Evolutionary conservation across 2,113 vertebrate genomes (phyloP).

Genomic region (Deroptyus accipitrinus): DNA sequence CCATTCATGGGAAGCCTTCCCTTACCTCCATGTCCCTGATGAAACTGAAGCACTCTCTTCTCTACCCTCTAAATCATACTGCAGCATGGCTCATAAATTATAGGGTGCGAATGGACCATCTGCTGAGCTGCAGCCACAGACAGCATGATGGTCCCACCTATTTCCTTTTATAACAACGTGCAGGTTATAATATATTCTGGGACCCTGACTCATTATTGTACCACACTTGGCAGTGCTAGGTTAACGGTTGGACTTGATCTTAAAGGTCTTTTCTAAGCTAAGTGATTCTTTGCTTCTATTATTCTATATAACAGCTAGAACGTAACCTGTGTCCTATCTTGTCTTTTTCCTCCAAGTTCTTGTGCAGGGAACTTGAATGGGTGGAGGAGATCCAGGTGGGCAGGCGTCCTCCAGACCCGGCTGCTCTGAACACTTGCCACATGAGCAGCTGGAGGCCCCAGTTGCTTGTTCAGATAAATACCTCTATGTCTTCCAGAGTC

Average conservation of each 20-base stretch:
- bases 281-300: not conserved
- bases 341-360: not conserved
- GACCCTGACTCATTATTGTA: not conserved
- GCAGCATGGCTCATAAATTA: not conserved
- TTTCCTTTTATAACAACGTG: not conserved
- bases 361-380: not conserved
- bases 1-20: not conserved
- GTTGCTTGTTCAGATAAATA: not conserved
- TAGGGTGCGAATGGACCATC: not conserved
- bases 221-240: not conserved
- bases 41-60: not conserved
- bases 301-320: not conserved
- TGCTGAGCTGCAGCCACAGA: not conserved
- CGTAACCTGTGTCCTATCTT: not conserved
- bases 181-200: not conserved
- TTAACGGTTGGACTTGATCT: not conserved
- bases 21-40: not conserved
- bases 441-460: not conserved
- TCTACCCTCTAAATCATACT: not conserved
- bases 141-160: not conserved
- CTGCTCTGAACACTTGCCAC: not conserved
- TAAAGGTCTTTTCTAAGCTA: not conserved
- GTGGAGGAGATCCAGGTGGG: not conserved
- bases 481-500: not conserved
- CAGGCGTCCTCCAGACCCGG: not conserved